Evolutionary conservation across 1,140 invertebrate genomes (phyloP).

Genomic region (Eurosta solidaginis): DNA sequence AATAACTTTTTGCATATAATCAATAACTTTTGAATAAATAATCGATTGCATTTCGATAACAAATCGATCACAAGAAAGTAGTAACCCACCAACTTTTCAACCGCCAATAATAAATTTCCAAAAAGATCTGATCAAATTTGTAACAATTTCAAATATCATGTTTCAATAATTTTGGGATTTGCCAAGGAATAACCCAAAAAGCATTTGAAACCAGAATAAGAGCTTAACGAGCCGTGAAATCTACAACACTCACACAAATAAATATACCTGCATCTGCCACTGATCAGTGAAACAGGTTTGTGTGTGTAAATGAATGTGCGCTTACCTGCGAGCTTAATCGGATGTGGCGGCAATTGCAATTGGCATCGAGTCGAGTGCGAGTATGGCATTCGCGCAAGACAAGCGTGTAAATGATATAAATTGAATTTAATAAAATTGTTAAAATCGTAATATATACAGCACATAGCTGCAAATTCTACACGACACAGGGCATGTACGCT

Average conservation of each 20-base stretch:
- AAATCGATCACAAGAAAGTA: no score
- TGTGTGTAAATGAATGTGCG: background rate
- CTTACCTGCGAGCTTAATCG: background rate
- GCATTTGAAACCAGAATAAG: no score
- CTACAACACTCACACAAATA: background rate
- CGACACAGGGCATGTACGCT: background rate
- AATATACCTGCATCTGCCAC: background rate
- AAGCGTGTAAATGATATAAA: conserved; percentile 60
- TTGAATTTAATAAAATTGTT: conserved; percentile 61
- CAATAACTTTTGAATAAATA: no score
- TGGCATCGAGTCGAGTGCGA: background rate
- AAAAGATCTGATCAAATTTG: no score
- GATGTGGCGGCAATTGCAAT: conserved; percentile 7
- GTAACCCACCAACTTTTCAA: no score
- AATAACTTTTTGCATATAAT: no score
- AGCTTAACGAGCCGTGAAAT: conserved; percentile 15
- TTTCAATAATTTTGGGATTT: no score
- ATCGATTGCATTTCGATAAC: no score
- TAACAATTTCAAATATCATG: no score
- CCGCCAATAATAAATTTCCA: no score
- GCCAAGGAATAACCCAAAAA: no score
- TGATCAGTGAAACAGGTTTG: background rate
- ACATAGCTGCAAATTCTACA: background rate
- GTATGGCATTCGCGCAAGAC: conserved; percentile 34
- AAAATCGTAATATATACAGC: conserved; percentile 50